Base-by-base conservation (phyloP, 2,888 invertebrate genomes). In the Sarcophaga rosellei region DNA sequence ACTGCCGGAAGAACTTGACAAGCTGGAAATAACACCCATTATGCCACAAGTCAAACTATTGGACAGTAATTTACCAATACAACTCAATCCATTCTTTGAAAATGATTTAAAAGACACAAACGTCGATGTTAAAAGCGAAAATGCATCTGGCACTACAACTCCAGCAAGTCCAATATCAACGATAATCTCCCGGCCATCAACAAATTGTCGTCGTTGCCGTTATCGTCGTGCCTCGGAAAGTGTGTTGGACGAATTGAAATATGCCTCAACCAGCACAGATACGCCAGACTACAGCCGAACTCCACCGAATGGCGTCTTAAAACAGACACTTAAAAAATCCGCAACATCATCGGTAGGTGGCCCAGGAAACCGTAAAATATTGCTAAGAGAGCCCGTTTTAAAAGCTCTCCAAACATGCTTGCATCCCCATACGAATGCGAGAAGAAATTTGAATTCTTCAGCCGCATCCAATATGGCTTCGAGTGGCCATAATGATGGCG, bases 21-120 rank as follows among this genome's bases (percentile, higher is more conserved):
- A 94, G 90, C 91, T 95, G 87, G 94, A 95, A 93, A 95, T 95
- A 90, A 94, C 94, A 88, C 94, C 94, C 45, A 89, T 91, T 65
- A 93, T 94, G 75, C 89, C 89, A 68, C 89, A 94, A 62, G 81
- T 86, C 10, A 90, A 91, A 74, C 69, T 89, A 23, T 87, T 89
- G n/a, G 90, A 89, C 76, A 73, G 44, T 57, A 87, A 88, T 61
- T 83, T 90, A 23, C 88, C 90, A 17, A 79, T 90, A 6, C 81
- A 82, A 3, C 81, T 89, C 2, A 91, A 92, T 89, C 92, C 92
- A 4, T 92, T 92, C 81, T 91, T 90, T 79, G 88, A 85, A 15
- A 84, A 25, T 23, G 84, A 79, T 23, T 15, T 74, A 3, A 72
- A 83, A 65, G 12, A 66, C 8, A 62, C 17, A 11, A 21, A 4